A percentile compares a stretch with the other conserved stretches of the same genome.
Conservation (phyloP, 2,113 vertebrate species). For the Glaucidium brasilianum region DNA sequence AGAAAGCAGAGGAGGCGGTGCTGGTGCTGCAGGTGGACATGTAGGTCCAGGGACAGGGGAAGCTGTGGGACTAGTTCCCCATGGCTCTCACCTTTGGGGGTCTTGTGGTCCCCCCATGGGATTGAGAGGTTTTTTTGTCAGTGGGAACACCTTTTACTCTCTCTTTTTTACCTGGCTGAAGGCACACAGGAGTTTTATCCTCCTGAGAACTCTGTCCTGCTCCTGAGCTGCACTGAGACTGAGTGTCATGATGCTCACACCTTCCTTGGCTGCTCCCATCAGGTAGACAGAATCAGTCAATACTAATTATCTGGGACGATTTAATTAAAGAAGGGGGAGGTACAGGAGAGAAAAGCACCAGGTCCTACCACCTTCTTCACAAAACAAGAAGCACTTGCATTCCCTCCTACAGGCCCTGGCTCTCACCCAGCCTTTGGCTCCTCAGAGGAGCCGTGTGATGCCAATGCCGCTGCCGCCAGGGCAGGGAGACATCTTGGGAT, state of each 20-base stretch:
- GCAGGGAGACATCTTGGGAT: background rate
- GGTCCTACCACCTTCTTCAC: background rate
- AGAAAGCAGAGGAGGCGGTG: background rate
- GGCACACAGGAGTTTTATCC: background rate
- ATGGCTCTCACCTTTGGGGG: background rate
- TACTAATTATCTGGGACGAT: background rate
- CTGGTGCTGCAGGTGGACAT: background rate
- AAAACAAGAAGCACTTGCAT: background rate
- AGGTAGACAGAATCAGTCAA: background rate
- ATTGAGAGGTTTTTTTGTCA: background rate
- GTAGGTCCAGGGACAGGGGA: background rate
- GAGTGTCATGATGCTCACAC: background rate
- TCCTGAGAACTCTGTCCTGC: background rate
- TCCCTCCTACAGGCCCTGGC: background rate
- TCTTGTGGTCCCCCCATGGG: fast-evolving
- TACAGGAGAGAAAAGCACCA: background rate
- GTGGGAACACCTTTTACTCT: background rate
- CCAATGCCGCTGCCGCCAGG: fast-evolving
- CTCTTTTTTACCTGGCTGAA: background rate
- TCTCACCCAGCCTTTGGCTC: background rate
- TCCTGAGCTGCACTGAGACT: background rate
- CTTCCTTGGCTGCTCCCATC: fast-evolving
- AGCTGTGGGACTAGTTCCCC: background rate
- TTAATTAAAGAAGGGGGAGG: background rate
- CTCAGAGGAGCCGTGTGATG: background rate